phyloP scores from a whole-genome alignment of 2,113 vertebrate genomes.

The Sialia sialis region DNA sequence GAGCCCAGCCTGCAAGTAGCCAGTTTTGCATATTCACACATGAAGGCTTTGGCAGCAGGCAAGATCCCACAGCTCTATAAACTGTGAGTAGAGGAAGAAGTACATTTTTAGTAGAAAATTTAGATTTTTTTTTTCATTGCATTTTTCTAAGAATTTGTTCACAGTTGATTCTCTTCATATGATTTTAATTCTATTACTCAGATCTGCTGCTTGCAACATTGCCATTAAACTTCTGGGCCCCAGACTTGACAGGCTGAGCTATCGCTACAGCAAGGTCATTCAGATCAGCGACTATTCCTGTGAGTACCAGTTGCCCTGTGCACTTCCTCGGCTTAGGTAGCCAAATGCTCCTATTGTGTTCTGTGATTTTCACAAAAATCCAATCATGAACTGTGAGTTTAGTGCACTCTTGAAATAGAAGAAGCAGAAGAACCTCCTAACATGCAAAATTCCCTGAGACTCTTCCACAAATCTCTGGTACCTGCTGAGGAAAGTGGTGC shows the following conservation, averaged over 20 bases:
- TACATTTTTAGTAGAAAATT: neutral
- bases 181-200: slow-evolving; percentile 30
- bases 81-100: slow-evolving; percentile 73
- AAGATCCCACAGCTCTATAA: slow-evolving; percentile 67
- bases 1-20: slow-evolving; percentile 81
- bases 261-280: slow-evolving; percentile 80
- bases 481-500: neutral
- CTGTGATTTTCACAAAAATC: neutral
- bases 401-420: neutral
- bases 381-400: neutral
- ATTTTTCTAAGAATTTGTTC: neutral
- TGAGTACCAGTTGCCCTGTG: slow-evolving; percentile 55
- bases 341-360: neutral
- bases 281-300: slow-evolving; percentile 69
- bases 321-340: neutral
- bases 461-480: neutral
- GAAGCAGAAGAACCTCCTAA: neutral
- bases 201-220: slow-evolving; percentile 79
- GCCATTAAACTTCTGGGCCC: slow-evolving; percentile 78
- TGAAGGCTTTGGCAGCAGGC: slow-evolving; percentile 78
- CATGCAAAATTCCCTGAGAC: neutral
- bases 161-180: neutral
- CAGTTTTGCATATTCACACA: slow-evolving; percentile 83
- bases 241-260: slow-evolving; percentile 72
- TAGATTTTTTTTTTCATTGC: neutral